Conservation (phyloP, 2,888 invertebrate genomes). For the Oxyteleia sp. region DNA sequence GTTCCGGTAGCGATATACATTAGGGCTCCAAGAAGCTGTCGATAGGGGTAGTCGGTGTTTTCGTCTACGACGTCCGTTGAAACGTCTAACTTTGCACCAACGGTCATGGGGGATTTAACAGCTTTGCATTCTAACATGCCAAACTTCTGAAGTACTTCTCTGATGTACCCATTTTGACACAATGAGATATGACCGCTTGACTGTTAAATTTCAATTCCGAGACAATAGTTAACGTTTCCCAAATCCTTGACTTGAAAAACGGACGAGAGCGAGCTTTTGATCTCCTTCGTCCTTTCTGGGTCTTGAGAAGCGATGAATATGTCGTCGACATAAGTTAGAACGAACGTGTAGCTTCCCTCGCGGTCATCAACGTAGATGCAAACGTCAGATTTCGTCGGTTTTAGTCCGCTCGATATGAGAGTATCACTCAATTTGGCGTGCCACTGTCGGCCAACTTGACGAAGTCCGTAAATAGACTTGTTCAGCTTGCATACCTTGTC, state of each 20-base stretch:
- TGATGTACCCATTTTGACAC: no score
- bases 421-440: slow-evolving; percentile 1
- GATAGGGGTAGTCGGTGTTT: background rate
- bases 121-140: slow-evolving; percentile 4
- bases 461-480: no score
- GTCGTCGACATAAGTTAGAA: no score
- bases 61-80: background rate
- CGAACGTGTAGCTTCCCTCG: no score
- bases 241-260: slow-evolving; percentile 11
- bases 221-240: background rate
- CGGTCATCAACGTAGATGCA: no score
- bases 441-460: slow-evolving; percentile 8
- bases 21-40: slow-evolving; percentile 5
- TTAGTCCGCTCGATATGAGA: slow-evolving; percentile 1
- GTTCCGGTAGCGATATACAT: slow-evolving; percentile 21
- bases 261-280: background rate
- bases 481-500: background rate
- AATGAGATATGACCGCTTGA: no score
- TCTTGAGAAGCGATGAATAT: no score
- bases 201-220: no score
- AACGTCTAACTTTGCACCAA: background rate
- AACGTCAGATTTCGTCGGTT: slow-evolving; percentile 1
- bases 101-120: slow-evolving; percentile 5
- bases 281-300: no score
- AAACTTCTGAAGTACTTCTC: background rate